Conservation (phyloP, 2,797 vertebrate species). For the Hydrophis major region DNA sequence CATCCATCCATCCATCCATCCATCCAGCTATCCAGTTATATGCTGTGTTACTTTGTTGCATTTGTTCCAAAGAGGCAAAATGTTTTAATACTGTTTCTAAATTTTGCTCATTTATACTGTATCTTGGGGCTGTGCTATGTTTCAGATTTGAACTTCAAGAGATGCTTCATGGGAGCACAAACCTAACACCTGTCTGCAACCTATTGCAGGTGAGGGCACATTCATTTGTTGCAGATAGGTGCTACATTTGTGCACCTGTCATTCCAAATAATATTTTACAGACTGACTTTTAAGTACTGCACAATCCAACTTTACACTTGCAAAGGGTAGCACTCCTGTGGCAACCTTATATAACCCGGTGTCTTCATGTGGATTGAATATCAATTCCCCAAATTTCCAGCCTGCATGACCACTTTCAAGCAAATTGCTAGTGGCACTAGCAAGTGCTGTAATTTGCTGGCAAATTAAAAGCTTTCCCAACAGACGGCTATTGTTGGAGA, state of each 20-base stretch:
- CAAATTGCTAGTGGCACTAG: background rate
- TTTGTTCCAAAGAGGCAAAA: background rate
- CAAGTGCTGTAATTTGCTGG: background rate
- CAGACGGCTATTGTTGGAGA: background rate
- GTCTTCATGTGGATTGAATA: background rate
- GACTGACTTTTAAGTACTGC: background rate
- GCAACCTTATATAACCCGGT: background rate
- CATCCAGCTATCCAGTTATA: too few species aligned
- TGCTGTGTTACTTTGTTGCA: background rate
- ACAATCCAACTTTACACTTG: background rate
- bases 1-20: too few species aligned
- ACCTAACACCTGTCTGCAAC: background rate
- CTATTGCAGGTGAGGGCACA: background rate
- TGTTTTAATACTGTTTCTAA: background rate
- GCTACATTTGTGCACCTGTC: background rate
- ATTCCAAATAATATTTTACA: background rate
- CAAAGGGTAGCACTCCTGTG: background rate
- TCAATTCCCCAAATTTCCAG: background rate
- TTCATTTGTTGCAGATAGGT: background rate
- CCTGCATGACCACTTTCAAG: background rate
- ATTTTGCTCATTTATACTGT: background rate
- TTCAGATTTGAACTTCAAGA: background rate
- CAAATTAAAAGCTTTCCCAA: background rate
- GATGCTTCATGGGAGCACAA: background rate
- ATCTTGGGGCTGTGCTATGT: background rate